Evolutionary conservation across 2,113 vertebrate species (phyloP), one percentile per base, ranked within the genome.

Genomic region (Nycticebus coucang): DNA sequence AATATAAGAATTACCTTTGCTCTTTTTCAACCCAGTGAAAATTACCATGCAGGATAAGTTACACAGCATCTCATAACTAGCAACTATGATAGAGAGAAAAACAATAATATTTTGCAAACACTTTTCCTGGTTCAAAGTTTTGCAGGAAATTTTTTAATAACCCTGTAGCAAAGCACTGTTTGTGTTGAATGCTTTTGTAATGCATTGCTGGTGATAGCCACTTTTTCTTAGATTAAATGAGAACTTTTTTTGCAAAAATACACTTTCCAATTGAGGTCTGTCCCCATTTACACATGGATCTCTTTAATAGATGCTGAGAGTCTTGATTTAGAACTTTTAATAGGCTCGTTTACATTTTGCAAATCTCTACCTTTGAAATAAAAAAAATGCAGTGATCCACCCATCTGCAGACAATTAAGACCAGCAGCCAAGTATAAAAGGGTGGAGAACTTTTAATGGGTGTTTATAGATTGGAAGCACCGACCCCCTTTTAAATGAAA

Each of bases 371-470:
- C 95, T 98, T 98, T 97, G 97, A 98, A 98, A 98, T 95, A 87
- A 97, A 94, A 98, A 98, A 94, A 98, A 98, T 97, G 95, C 96
- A 95, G 22, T 96, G 97, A 98, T 96, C 91, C 72, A 95, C 97
- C 96, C 98, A 98, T 97, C 98, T 98, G 98, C 96, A 98, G 93
- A 95, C 97, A 98, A 98, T 98, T 98, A 99, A 97, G 97, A 98
- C 95, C 97, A 98, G 96, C 92, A 97, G 97, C 94, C 98, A 41
- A 14, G 86, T 96, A 92, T 98, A 97, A 98, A 95, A 98, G 97
- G 97, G 98, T 97, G 97, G 98, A 97, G 97, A 98, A 98, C 96
- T 98, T 98, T 98, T 98, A 98, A 97, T 98, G 95, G 96, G 97
- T 98, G 98, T 98, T 98, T 98, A 98, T 98, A 98, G 97, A 95